phyloP scores from a whole-genome alignment of 2,797 vertebrate species.

The Antennarius maculatus region DNA sequence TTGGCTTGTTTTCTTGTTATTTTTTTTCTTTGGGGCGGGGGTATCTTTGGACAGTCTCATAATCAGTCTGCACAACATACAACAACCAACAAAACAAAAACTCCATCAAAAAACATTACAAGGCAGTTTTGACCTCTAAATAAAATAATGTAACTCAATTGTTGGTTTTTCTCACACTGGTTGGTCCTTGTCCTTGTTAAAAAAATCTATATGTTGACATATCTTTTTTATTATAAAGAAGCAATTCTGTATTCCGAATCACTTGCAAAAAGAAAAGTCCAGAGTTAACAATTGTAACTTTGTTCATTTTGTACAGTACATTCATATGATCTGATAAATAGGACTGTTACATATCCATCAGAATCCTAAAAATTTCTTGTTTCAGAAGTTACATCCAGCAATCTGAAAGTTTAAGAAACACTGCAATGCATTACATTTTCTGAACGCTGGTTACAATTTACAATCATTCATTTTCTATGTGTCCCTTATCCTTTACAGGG shows the following conservation, averaged over 20 bases:
- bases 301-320: conserved; percentile 4
- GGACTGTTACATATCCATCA: conserved; percentile 3
- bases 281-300: too few relatives aligned
- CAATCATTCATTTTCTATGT: too few relatives aligned
- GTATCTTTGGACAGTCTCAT: conserved; percentile 20
- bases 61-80: conserved; percentile 13
- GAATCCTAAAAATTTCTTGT: conserved; percentile 11
- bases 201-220: background rate
- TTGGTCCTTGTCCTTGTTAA: background rate
- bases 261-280: background rate
- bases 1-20: background rate
- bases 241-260: background rate
- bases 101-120: background rate
- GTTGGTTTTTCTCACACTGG: too few relatives aligned
- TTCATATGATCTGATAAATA: conserved; percentile 14
- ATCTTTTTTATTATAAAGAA: background rate
- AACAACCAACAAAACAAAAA: conserved; percentile 1
- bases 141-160: background rate
- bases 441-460: background rate
- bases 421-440: conserved; percentile 11
- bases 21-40: background rate
- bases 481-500: too few relatives aligned
- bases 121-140: background rate
- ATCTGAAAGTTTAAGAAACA: conserved; percentile 14
- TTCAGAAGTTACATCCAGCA: background rate